phyloP scores from a whole-genome alignment of 2,797 vertebrate species.

The Trematomus bernacchii region DNA sequence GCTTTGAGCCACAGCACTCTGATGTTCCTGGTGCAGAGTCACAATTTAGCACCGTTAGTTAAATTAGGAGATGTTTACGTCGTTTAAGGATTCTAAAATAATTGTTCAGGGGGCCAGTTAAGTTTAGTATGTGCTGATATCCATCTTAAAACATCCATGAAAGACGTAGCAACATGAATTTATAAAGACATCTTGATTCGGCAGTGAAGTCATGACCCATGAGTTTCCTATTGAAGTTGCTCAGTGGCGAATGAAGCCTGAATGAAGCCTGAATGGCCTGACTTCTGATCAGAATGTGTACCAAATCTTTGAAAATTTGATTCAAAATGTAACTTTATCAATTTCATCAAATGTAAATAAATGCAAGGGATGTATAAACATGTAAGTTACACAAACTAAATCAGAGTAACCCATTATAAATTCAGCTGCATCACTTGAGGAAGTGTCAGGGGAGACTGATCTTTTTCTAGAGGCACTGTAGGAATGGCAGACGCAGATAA shows the following conservation, averaged over 20 bases:
- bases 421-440: conserved; percentile 25
- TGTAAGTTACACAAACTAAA: not conserved
- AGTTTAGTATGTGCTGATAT: not conserved
- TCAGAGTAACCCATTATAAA: conserved; percentile 4
- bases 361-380: conserved; percentile 5
- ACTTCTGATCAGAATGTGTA: too few species aligned
- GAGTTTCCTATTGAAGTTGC: too few species aligned
- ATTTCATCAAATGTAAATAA: not conserved
- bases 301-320: not conserved
- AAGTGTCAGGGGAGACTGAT: conserved; percentile 16
- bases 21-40: conserved; percentile 20
- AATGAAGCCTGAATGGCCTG: too few species aligned
- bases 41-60: not conserved
- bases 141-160: not conserved
- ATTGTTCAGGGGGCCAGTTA: not conserved
- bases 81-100: conserved; percentile 9
- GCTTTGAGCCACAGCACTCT: conserved; percentile 21
- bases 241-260: too few species aligned
- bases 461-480: conserved; percentile 15
- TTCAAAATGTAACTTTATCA: not conserved
- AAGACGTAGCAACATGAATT: not conserved
- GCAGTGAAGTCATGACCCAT: too few species aligned
- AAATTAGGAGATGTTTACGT: conserved; percentile 11
- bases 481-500: conserved; percentile 13
- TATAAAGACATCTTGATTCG: too few species aligned